A percentile compares a stretch with the other conserved stretches of the same genome.
These are phyloP conservation scores for Chlorocebus sabaeus DNA, from an alignment of 2,113 vertebrate species.

Conservation along the genomic window DNA sequence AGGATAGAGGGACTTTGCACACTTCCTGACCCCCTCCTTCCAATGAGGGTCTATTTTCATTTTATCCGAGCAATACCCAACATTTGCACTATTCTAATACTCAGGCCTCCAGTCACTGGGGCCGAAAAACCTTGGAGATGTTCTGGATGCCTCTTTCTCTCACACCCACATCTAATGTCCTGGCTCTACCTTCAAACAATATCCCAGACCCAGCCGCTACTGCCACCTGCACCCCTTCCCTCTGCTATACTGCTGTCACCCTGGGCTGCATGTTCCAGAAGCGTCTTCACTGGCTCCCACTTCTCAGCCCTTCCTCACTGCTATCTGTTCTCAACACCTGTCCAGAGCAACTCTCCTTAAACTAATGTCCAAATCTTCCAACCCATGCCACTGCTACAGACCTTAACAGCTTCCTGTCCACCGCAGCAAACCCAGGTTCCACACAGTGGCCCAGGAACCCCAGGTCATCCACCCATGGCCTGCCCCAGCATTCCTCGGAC, in stretches of 20 bases:
- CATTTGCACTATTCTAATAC: accelerated
- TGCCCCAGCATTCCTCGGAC: accelerated
- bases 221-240: not conserved
- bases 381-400: not conserved
- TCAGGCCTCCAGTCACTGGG: not conserved
- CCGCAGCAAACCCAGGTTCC: too few species aligned
- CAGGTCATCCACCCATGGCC: accelerated
- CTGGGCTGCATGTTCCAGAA: not conserved
- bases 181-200: not conserved
- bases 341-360: not conserved
- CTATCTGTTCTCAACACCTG: not conserved
- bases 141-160: not conserved
- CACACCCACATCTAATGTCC: not conserved
- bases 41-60: accelerated
- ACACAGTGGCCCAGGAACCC: accelerated
- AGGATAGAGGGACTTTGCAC: not conserved
- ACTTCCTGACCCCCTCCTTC: accelerated
- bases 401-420: accelerated
- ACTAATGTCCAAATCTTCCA: not conserved
- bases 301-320: not conserved
- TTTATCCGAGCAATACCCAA: not conserved
- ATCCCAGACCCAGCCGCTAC: accelerated
- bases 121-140: not conserved
- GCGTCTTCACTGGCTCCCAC: accelerated
- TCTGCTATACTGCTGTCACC: not conserved